Percentiles rank a stretch among this genome's conserved stretches.
Conservation (phyloP, 2,113 vertebrate species). For the Pangasianodon hypophthalmus region DNA sequence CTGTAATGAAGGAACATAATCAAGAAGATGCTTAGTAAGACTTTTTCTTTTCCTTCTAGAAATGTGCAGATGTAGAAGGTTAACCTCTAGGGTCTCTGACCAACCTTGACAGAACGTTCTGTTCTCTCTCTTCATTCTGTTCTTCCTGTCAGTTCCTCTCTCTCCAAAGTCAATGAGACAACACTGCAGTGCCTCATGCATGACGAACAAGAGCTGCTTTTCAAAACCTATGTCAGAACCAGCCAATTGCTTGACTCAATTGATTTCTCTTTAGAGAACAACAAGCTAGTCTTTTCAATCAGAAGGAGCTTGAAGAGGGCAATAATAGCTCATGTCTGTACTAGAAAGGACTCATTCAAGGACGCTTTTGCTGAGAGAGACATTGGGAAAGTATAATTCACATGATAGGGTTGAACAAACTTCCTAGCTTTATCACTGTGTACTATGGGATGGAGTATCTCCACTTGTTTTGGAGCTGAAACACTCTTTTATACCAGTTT, state of each 20-base stretch:
- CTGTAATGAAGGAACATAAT: constrained; percentile 47
- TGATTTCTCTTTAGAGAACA: constrained; percentile 34
- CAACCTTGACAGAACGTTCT: constrained; percentile 29
- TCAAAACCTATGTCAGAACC: constrained; percentile 21
- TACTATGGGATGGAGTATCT: background rate
- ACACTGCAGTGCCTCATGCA: constrained; percentile 13
- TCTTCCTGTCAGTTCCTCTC: constrained; percentile 1
- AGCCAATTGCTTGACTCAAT: constrained; percentile 3
- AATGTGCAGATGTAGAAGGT: background rate
- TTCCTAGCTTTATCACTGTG: background rate
- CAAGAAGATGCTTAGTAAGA: constrained; percentile 43
- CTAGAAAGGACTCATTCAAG: constrained; percentile 29
- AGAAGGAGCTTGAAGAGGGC: constrained; percentile 16
- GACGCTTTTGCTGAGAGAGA: background rate
- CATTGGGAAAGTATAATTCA: background rate
- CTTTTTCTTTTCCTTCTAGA: constrained; percentile 19
- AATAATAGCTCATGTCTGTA: constrained; percentile 32
- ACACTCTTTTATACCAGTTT: background rate
- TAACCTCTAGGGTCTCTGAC: constrained; percentile 6
- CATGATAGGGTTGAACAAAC: background rate
- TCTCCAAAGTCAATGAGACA: constrained; percentile 3
- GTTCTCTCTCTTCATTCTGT: background rate
- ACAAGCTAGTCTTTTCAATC: constrained; percentile 4
- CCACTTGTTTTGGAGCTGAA: constrained; percentile 15
- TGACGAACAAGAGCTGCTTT: constrained; percentile 27